These are phyloP conservation scores for Eulemur mongoz DNA, from an alignment of 2,797 vertebrate genomes.

Conservation along the genomic window DNA sequence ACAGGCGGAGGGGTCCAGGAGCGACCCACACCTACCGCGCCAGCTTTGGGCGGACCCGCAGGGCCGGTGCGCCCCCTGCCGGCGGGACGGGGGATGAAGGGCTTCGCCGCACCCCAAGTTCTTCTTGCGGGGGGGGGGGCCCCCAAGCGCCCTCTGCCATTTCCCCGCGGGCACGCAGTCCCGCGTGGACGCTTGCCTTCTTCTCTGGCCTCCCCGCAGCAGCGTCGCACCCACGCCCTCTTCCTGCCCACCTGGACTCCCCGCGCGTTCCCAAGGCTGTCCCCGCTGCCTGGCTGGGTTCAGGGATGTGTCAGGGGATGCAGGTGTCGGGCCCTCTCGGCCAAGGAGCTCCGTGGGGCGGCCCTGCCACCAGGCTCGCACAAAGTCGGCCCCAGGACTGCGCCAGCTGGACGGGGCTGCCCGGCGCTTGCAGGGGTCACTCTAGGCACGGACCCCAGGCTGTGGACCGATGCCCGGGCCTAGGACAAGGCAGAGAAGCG, in stretches of 20 bases:
- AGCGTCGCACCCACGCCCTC: background rate
- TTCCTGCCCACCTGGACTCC: no score
- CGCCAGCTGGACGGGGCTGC: rapidly evolving
- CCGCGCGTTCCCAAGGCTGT: background rate
- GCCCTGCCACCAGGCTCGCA: background rate
- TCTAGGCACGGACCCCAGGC: background rate
- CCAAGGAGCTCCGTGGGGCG: background rate
- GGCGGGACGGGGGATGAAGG: background rate
- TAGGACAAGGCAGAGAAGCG: background rate
- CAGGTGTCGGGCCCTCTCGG: background rate
- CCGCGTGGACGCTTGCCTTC: background rate
- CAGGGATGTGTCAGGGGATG: background rate
- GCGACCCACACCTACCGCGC: no score
- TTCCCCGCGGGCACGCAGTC: no score
- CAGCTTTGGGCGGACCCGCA: background rate
- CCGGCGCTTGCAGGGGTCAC: background rate
- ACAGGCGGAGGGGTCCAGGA: background rate
- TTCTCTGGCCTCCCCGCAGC: background rate
- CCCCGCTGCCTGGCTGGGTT: background rate
- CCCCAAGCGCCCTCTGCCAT: background rate
- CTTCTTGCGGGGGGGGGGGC: no score
- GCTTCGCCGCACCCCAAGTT: rapidly evolving
- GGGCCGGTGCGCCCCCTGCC: background rate
- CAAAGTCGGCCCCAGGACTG: background rate
- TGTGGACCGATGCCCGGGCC: background rate